These are phyloP conservation scores for Xanthostigma xanthostigma DNA, from an alignment of 2,888 invertebrate species.

Conservation along the genomic window DNA sequence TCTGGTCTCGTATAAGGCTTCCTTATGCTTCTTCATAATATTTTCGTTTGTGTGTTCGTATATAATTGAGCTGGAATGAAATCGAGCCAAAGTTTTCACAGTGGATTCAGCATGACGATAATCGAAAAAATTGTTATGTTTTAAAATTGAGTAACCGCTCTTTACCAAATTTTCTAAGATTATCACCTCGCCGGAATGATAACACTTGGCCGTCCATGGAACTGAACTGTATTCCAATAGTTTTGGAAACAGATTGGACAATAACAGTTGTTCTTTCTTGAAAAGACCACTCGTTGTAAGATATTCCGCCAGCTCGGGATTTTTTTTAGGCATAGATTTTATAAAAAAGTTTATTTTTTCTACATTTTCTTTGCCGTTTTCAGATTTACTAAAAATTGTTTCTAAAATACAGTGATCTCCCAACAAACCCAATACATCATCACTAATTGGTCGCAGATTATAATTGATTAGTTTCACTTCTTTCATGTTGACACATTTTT, in stretches of 20 bases:
- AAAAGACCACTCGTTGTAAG: slow-evolving; percentile 21
- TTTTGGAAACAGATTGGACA: slow-evolving; percentile 17
- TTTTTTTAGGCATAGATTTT: too few relatives aligned
- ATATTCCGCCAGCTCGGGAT: too few relatives aligned
- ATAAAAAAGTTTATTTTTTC: too few relatives aligned
- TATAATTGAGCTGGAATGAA: slow-evolving; percentile 36
- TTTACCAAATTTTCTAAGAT: too few relatives aligned
- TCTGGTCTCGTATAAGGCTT: slow-evolving; percentile 18
- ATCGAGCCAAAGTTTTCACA: slow-evolving; percentile 30
- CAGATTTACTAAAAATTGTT: too few relatives aligned
- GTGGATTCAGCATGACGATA: slow-evolving; percentile 29
- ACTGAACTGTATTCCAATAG: slow-evolving; percentile 9
- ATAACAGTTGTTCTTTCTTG: slow-evolving; percentile 21
- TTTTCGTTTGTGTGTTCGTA: slow-evolving; percentile 26
- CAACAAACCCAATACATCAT: too few relatives aligned
- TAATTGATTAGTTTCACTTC: too few relatives aligned
- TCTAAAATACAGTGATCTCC: too few relatives aligned
- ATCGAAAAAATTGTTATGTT: slow-evolving; percentile 21
- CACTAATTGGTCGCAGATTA: too few relatives aligned
- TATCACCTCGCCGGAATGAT: slow-evolving; percentile 23
- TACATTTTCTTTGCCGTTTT: too few relatives aligned
- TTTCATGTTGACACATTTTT: too few relatives aligned
- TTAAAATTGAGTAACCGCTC: neutral
- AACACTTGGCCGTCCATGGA: slow-evolving; percentile 25
- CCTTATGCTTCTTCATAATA: slow-evolving; percentile 12